Evolutionary conservation across 2,113 vertebrate genomes (phyloP).

Genomic region (Caranx ignobilis): DNA sequence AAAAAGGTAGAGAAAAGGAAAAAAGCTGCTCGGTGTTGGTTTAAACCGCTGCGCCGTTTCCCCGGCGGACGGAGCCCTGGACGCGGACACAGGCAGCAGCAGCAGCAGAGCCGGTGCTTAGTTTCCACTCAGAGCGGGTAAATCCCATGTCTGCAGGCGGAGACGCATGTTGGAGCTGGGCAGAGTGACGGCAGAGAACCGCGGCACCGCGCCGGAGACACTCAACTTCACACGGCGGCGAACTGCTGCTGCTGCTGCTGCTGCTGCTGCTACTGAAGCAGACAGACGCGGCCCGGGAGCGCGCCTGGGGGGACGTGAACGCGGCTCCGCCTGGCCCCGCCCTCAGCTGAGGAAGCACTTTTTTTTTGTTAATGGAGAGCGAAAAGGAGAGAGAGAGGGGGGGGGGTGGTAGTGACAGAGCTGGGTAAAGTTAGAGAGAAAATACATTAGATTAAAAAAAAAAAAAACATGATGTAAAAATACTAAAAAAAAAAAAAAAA

Average conservation of each 20-base stretch:
- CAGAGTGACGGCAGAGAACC: not conserved
- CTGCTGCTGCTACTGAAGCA: not conserved
- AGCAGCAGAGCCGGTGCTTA: constrained; percentile 33
- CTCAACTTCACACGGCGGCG: constrained; percentile 20
- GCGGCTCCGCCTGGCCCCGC: constrained; percentile 48
- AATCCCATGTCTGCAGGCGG: constrained; percentile 49
- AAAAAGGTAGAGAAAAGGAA: too few relatives aligned
- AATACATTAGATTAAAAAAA: too few relatives aligned
- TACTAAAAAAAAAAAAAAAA: too few relatives aligned
- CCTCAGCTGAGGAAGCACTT: constrained; percentile 2
- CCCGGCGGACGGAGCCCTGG: constrained; percentile 45
- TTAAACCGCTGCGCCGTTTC: constrained; percentile 24
- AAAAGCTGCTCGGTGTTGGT: not conserved
- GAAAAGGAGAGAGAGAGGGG: not conserved
- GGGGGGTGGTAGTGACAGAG: not conserved
- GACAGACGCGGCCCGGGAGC: not conserved
- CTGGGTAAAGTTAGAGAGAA: too few relatives aligned
- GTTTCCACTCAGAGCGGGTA: constrained; percentile 7
- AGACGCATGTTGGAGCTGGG: constrained; percentile 19
- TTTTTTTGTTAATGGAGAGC: constrained; percentile 14
- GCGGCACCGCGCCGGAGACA: not conserved
- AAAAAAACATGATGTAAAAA: too few relatives aligned
- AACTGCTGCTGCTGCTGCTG: constrained; percentile 45
- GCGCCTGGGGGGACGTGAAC: constrained; percentile 11
- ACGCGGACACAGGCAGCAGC: constrained; percentile 38